Evolutionary conservation across 2,888 invertebrate genomes (phyloP).

Genomic region (Philaethria dido): DNA sequence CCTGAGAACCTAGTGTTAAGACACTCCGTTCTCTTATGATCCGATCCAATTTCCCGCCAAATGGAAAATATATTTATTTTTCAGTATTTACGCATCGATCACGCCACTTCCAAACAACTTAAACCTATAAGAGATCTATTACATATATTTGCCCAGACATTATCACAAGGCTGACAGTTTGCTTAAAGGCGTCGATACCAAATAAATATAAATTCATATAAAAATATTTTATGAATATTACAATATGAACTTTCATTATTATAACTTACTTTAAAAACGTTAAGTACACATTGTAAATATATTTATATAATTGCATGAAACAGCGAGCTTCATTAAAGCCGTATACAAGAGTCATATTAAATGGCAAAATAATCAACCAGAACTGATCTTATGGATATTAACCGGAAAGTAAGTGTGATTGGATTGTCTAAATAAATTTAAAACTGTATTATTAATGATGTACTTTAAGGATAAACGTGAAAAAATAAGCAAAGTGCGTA

Average conservation of each 20-base stretch:
- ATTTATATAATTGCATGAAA: slow-evolving; percentile 28
- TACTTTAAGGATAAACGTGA: slow-evolving; percentile 25
- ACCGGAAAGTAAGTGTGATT: slow-evolving; percentile 33
- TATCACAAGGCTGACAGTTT: slow-evolving; percentile 49
- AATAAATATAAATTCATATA: slow-evolving; percentile 45
- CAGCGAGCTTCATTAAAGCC: slow-evolving; percentile 27
- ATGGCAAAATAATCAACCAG: slow-evolving; percentile 30
- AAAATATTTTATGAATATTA: slow-evolving; percentile 34
- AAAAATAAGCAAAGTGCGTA: slow-evolving; percentile 14
- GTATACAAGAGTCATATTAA: slow-evolving; percentile 19
- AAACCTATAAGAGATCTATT: slow-evolving; percentile 43
- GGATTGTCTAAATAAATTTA: slow-evolving; percentile 35
- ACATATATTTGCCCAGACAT: slow-evolving; percentile 52
- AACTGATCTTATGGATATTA: slow-evolving; percentile 22
- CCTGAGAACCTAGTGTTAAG: too few species aligned
- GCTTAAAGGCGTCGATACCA: slow-evolving; percentile 45
- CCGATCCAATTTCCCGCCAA: too few species aligned
- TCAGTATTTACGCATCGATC: neutral
- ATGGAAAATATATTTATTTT: neutral
- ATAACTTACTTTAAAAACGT: slow-evolving; percentile 35
- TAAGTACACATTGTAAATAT: slow-evolving; percentile 38
- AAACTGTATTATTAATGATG: slow-evolving; percentile 27
- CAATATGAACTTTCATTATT: slow-evolving; percentile 39
- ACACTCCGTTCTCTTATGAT: too few species aligned
- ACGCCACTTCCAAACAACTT: slow-evolving; percentile 6